Base-by-base conservation (phyloP, 2,113 vertebrate species). In the Eudyptes chrysolophus region DNA sequence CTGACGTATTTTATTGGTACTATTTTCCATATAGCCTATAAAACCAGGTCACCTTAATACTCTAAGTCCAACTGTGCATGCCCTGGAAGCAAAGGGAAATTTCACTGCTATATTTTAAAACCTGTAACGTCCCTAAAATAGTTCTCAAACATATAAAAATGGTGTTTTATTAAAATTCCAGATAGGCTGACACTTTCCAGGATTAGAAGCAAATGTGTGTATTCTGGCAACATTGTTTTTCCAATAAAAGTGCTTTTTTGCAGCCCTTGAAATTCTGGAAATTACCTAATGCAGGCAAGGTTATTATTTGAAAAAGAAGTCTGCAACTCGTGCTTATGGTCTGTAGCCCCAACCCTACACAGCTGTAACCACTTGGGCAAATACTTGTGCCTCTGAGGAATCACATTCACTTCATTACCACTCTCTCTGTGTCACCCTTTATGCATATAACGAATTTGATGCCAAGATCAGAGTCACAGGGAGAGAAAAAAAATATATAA, bases 1-100 rank as follows among this genome's bases (percentile, higher is more conserved):
- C 66, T 82, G 54, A 91, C 58, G 40, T 77, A 72, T 94, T 96
- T 94, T 90, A 96, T 70, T 66, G 54, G 78, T 76, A 46, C 78
- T 89, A 27, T 92, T 96, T 97, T 94, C 81, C 89, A 93, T 87
- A 77, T 13, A 29, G 81, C 74, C 77, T 83, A 83, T 96, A 94
- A 96, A 97, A 93, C 34, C 82, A 77, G 92, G 91, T 91, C 81
- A 93, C 81, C 87, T 97, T 93, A 97, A 79, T 87, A 83, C 42
- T 94, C 61, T 24, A 77, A 85, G 51, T 91, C 76, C 74, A 92
- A 89, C 81, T 87, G 74, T 90, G 61, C 77, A 72, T 87, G 87
- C 46, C 87, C 68, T 80, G 58, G 62, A 83, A 88, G 49, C 87
- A 92, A 96, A 93, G 58, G 58, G 51, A 91, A 93, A 95, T 27